Evolutionary conservation across 2,888 invertebrate genomes (phyloP).

Genomic region (Tetragonula carbonaria): DNA sequence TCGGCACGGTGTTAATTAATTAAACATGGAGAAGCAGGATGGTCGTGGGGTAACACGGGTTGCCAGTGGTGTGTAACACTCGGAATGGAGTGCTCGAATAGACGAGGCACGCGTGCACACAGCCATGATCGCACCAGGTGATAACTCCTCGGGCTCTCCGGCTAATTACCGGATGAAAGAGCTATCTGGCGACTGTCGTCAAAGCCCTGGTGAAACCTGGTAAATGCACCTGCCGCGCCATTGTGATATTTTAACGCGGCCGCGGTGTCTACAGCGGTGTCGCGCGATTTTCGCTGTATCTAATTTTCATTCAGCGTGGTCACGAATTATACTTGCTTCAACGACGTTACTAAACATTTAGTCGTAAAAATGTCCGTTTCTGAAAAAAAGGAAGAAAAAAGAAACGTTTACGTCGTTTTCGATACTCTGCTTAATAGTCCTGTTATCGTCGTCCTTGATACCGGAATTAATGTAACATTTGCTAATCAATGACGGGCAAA

Average conservation of each 20-base stretch:
- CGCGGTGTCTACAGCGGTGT: conserved; percentile 24
- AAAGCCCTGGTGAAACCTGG: conserved; percentile 66
- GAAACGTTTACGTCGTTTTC: background rate
- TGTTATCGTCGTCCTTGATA: background rate
- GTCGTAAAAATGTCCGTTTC: background rate
- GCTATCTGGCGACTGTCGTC: conserved; percentile 74
- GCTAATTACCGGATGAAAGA: conserved; percentile 81
- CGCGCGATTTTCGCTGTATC: conserved; percentile 54
- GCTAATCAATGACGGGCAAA: too few species aligned
- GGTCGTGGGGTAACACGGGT: conserved; percentile 27
- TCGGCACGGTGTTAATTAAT: conserved; percentile 82
- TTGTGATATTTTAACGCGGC: conserved; percentile 68
- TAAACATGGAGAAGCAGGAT: conserved; percentile 73
- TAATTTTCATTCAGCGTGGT: conserved; percentile 62
- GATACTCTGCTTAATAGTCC: background rate
- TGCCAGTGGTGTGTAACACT: conserved; percentile 7
- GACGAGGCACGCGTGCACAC: conserved; percentile 61
- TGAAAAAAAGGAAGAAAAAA: conserved; percentile 8
- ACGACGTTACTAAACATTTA: conserved; percentile 26
- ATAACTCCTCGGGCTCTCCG: conserved; percentile 79
- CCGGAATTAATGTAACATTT: too few species aligned
- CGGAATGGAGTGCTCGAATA: conserved; percentile 60
- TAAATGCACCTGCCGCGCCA: conserved; percentile 70
- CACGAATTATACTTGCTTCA: background rate
- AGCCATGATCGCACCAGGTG: conserved; percentile 74